Evolutionary conservation across 2,888 invertebrate genomes (phyloP), one percentile per base, ranked within the genome.

Genomic region (Eueremaeus valkanovi): DNA sequence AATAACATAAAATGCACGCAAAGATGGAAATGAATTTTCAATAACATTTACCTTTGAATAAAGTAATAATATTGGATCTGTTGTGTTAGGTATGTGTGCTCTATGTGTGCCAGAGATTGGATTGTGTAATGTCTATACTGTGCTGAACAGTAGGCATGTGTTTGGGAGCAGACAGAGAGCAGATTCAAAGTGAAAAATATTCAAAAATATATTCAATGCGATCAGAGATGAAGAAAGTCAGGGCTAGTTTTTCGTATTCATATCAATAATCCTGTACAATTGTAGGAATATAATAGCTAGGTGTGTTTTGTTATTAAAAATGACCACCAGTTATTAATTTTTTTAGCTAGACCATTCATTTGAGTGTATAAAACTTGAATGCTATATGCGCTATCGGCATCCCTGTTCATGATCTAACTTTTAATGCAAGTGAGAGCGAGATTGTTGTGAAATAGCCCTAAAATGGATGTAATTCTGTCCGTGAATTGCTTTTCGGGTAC

Each of bases 91-190:
- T 11, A 31, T 58, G 66, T 78, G 76, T 78, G 77, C 73, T 77
- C 73, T 75, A 77, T 75, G 75, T 76, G 78, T 24, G 55, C 3
- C 27, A 27, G 16, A 11, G 29, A 58, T 58, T 58, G 58, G 29
- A 16, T 58, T 58, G 8, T 45, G 45, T 18, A 36, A 11, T 45
- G n/a, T n/a, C n/a, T n/a, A n/a, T 66, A 76, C 75, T 73, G 75
- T 76, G 75, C 74, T 75, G 75, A 74, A 78, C 76, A 75, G 75
- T 75, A 74, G 74, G 76, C 73, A 74, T 74, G 76, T 76, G 76
- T 11, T 16, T 45, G 45, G 3, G 45, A n/a, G n/a, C n/a, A n/a
- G 45, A 18, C 11, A 45, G 9, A 45, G 45, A 16, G 45, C 45
- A 45, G 45, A 13, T 6, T 11, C 45, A 11, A 11, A 45, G 45